These are phyloP conservation scores for Uria lomvia DNA, from an alignment of 2,113 vertebrate genomes.

Conservation along the genomic window DNA sequence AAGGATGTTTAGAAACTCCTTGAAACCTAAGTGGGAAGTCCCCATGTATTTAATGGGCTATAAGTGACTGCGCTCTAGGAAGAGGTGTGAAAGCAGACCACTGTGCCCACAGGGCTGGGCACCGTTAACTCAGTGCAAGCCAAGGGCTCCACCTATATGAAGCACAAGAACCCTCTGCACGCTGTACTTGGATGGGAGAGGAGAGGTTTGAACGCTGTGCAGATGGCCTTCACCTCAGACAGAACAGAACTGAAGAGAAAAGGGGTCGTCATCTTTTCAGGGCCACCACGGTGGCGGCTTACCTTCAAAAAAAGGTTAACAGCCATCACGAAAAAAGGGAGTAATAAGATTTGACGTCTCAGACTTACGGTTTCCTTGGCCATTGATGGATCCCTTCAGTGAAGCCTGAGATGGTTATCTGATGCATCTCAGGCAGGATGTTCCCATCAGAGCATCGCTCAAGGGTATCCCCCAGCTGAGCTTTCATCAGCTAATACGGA, in stretches of 20 bases:
- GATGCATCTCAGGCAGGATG: not conserved
- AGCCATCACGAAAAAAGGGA: not conserved
- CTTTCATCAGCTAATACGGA: not conserved
- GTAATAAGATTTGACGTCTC: not conserved
- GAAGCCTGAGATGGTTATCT: not conserved
- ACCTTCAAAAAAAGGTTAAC: not conserved
- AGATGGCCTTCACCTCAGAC: not conserved
- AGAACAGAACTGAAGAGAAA: not conserved
- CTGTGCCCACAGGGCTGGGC: not conserved
- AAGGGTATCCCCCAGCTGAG: not conserved
- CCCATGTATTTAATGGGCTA: not conserved
- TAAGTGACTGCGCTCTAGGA: not conserved
- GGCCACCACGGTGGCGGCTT: not conserved
- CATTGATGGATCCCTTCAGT: fast-evolving
- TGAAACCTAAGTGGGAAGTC: not conserved
- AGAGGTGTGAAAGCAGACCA: not conserved
- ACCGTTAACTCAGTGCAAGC: not conserved
- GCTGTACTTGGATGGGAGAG: not conserved
- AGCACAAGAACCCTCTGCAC: not conserved
- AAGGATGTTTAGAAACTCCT: not conserved
- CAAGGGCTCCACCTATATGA: not conserved
- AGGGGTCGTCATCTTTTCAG: not conserved
- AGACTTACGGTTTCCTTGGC: not conserved
- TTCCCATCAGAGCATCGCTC: not conserved
- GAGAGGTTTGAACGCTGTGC: not conserved